A percentile compares a stretch with the other conserved stretches of the same genome.
Conservation (phyloP, 1,140 invertebrate species). For the Bombyx mandarina region DNA sequence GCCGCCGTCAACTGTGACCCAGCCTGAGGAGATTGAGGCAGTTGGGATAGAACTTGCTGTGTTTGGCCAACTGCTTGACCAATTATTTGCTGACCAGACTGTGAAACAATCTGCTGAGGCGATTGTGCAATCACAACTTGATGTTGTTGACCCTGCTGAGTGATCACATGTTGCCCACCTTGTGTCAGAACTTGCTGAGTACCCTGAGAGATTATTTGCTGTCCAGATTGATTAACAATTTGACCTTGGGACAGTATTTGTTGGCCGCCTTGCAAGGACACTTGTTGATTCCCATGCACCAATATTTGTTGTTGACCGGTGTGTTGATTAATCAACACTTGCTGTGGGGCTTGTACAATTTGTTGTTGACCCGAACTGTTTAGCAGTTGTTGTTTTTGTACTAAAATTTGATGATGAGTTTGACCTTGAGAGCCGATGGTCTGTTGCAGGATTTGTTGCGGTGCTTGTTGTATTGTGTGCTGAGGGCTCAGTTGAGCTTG, state of each 20-base stretch:
- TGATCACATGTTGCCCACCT: constrained; percentile 62
- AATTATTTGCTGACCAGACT: constrained; percentile 57
- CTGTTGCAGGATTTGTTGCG: constrained; percentile 57
- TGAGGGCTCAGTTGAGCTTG: constrained; percentile 57
- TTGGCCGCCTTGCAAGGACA: constrained; percentile 56
- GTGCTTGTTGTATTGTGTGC: constrained; percentile 52
- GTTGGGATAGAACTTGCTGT: constrained; percentile 56
- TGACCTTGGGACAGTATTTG: constrained; percentile 61
- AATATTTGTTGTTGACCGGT: constrained; percentile 65
- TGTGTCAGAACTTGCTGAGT: constrained; percentile 56
- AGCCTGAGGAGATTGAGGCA: constrained; percentile 53
- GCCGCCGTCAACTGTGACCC: constrained; percentile 33
- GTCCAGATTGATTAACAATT: constrained; percentile 57
- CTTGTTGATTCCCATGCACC: constrained; percentile 62
- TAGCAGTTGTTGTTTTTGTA: constrained; percentile 64
- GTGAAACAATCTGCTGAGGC: constrained; percentile 53
- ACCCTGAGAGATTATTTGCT: constrained; percentile 57
- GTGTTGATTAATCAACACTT: constrained; percentile 60
- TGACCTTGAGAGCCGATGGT: constrained; percentile 56
- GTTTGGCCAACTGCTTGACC: constrained; percentile 50
- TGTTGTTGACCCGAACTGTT: constrained; percentile 57
- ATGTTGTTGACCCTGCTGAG: constrained; percentile 58
- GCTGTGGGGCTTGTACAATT: constrained; percentile 55
- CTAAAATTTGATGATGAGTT: constrained; percentile 64
- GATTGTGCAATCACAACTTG: constrained; percentile 62